Conservation (phyloP, 2,113 vertebrate genomes). For the Chaetodon trifascialis region DNA sequence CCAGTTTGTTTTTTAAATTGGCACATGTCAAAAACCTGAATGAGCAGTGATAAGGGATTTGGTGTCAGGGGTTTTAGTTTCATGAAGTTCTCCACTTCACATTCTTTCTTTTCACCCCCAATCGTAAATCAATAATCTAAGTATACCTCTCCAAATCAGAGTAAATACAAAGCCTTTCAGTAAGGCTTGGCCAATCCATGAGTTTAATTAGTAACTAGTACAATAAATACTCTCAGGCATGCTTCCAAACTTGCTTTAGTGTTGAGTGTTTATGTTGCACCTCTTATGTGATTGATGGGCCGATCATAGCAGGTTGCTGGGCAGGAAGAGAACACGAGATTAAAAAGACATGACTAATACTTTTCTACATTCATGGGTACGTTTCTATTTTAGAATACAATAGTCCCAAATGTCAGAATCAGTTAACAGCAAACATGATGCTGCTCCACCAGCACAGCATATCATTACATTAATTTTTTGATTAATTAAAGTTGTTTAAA, state of each 20-base stretch:
- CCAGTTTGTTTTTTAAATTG: not conserved
- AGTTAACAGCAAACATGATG: no score
- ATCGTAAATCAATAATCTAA: constrained; percentile 54
- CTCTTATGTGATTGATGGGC: constrained; percentile 34
- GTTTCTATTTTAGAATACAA: not conserved
- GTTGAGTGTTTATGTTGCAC: constrained; percentile 34
- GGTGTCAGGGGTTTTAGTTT: constrained; percentile 12
- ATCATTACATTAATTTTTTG: not conserved
- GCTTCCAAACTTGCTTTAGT: not conserved
- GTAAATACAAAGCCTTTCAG: constrained; percentile 48
- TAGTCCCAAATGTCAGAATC: no score
- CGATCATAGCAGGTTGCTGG: not conserved
- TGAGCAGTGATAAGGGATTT: not conserved
- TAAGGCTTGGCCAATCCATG: not conserved
- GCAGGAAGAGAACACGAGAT: not conserved
- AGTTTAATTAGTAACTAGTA: constrained; percentile 79
- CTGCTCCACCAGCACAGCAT: not conserved
- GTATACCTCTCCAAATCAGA: constrained; percentile 34
- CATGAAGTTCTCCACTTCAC: constrained; percentile 13
- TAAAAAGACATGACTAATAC: not conserved
- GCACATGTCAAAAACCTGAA: not conserved
- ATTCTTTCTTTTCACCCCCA: constrained; percentile 53
- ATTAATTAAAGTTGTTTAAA: not conserved
- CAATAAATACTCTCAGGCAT: constrained; percentile 69
- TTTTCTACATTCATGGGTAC: not conserved